Evolutionary conservation across 2,797 vertebrate species (phyloP).

Genomic region (Sitta carolinensis): DNA sequence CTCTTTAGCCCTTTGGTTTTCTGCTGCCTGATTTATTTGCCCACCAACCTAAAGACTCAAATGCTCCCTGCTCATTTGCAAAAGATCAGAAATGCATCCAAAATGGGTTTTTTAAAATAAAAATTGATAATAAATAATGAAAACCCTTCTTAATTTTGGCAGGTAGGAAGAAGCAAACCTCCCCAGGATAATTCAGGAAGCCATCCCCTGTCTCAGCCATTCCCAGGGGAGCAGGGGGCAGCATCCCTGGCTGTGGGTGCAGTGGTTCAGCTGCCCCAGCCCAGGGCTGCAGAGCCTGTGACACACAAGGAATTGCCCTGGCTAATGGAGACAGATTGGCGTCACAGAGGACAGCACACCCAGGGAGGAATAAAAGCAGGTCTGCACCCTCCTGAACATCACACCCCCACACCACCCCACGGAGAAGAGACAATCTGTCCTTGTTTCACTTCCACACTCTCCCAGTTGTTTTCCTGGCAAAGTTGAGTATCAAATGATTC

Average conservation of each 20-base stretch:
- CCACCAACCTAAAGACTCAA: neutral
- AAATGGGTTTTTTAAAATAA: neutral
- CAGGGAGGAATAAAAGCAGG: neutral
- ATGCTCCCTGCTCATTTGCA: neutral
- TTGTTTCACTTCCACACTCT: conserved; percentile 14
- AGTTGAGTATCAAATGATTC: conserved; percentile 11
- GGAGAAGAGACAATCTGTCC: neutral
- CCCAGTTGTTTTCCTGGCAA: neutral
- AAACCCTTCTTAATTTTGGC: neutral
- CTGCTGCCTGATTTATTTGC: neutral
- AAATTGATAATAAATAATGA: neutral
- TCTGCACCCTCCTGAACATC: neutral
- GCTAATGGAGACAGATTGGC: neutral
- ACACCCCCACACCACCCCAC: neutral
- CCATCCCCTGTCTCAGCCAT: neutral
- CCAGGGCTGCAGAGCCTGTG: neutral
- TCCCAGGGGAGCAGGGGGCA: neutral
- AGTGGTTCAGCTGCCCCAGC: neutral
- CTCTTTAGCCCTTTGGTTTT: neutral
- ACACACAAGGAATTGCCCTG: neutral
- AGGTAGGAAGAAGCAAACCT: neutral
- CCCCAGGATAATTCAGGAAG: neutral
- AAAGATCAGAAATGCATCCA: neutral
- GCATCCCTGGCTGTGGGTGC: neutral
- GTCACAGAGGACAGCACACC: neutral